These are phyloP conservation scores for Amphipyra berbera DNA, from an alignment of 2,888 invertebrate species.

Conservation along the genomic window DNA sequence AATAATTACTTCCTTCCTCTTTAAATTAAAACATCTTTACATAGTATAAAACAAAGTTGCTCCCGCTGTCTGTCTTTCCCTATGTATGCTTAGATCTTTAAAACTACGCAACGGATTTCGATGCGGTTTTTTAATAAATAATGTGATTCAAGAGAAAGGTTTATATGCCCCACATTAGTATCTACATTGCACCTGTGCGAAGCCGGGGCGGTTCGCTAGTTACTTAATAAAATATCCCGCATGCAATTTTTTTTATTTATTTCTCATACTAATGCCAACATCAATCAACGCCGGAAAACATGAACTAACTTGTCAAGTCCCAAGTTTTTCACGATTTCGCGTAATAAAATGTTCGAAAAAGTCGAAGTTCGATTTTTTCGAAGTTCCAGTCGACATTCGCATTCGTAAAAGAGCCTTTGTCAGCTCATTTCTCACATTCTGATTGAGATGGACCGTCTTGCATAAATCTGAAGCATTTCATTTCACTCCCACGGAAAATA, in stretches of 20 bases:
- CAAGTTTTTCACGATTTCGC: slow-evolving; percentile 70
- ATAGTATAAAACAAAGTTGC: too few species aligned
- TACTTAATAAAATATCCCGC: not conserved
- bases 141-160: too few species aligned
- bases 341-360: slow-evolving; percentile 70
- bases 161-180: too few species aligned
- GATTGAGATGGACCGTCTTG: slow-evolving; percentile 71
- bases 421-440: slow-evolving; percentile 75
- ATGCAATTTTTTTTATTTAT: slow-evolving; percentile 52
- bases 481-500: slow-evolving; percentile 55
- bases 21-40: not conserved
- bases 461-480: slow-evolving; percentile 65
- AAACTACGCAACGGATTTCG: too few species aligned
- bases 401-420: slow-evolving; percentile 71
- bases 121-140: too few species aligned
- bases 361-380: slow-evolving; percentile 65
- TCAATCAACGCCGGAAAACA: slow-evolving; percentile 77
- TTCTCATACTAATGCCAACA: slow-evolving; percentile 61
- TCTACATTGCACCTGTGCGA: too few species aligned
- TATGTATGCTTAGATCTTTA: too few species aligned
- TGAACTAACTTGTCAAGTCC: slow-evolving; percentile 73
- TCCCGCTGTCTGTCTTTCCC: too few species aligned
- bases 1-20: not conserved
- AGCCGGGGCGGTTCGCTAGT: too few species aligned
- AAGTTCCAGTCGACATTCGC: slow-evolving; percentile 65